Percentiles rank a stretch among this genome's conserved stretches.
Evolutionary conservation across 37 sponge, comb jelly and placozoan species (phyloP).

Genomic region (Mnemiopsis leidyi): DNA sequence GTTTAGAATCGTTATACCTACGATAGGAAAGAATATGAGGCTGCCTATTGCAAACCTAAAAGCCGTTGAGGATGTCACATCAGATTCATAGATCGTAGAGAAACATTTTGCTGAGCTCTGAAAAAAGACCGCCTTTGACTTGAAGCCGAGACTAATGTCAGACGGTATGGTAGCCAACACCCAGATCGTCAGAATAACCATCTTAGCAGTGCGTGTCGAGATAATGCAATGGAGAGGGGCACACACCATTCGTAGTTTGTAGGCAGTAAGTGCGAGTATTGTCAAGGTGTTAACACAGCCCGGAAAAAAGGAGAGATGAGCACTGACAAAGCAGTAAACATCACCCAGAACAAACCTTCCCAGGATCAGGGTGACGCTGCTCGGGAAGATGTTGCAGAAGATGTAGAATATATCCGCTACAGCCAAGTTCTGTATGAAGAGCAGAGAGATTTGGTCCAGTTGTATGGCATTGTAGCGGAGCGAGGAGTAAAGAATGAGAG

Average conservation of each 20-base stretch:
- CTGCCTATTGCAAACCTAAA: background rate
- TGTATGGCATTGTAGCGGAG: slow-evolving; percentile 22
- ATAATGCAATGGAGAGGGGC: background rate
- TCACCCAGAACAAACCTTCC: slow-evolving; percentile 14
- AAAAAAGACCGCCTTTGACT: background rate
- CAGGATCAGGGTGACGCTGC: background rate
- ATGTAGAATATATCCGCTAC: slow-evolving; percentile 13
- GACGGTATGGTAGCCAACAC: background rate
- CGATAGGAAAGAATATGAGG: background rate
- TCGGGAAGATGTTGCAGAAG: slow-evolving; percentile 6
- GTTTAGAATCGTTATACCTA: background rate
- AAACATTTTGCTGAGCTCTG: slow-evolving; percentile 33
- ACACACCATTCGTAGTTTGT: background rate
- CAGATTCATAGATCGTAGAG: background rate
- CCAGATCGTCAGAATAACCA: background rate
- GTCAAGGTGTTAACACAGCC: background rate
- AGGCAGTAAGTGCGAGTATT: background rate
- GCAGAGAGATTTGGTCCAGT: slow-evolving; percentile 6
- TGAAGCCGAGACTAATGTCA: background rate
- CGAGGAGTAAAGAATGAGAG: background rate
- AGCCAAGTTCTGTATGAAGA: slow-evolving; percentile 36
- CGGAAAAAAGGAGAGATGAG: background rate
- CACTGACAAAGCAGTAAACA: slow-evolving; percentile 26
- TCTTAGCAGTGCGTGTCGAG: background rate
- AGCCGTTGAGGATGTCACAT: background rate